phyloP scores from a whole-genome alignment of 1,140 invertebrate genomes.

The Bicyclus anynana region DNA sequence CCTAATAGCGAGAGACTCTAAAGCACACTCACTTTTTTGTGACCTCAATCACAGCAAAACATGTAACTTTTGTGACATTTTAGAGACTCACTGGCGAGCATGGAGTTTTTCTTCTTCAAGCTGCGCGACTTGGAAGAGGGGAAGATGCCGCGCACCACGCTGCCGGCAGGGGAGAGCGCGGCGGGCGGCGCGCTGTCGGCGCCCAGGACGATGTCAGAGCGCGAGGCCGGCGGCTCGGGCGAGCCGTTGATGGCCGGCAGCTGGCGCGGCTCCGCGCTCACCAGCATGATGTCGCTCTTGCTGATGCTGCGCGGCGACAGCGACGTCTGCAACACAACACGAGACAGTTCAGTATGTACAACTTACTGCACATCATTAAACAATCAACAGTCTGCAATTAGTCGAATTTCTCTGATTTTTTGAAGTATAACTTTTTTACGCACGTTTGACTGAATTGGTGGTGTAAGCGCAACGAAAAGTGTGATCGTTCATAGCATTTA shows the following conservation, averaged over 20 bases:
- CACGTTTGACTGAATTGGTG: too few species aligned
- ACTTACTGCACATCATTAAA: too few species aligned
- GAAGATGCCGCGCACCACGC: conserved; percentile 57
- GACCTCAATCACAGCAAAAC: too few species aligned
- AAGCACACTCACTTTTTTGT: too few species aligned
- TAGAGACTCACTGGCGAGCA: conserved; percentile 84
- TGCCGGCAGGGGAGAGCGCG: conserved; percentile 33
- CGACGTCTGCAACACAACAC: conserved; percentile 36
- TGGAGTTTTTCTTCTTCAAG: conserved; percentile 83
- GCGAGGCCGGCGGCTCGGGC: conserved; percentile 16
- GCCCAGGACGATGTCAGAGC: conserved; percentile 3
- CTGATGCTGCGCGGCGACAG: conserved; percentile 53
- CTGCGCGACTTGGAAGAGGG: conserved; percentile 64
- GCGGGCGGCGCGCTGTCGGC: conserved; percentile 5
- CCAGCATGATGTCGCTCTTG: conserved; percentile 66
- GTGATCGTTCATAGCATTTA: too few species aligned
- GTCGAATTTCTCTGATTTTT: too few species aligned
- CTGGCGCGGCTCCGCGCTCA: conserved; percentile 45
- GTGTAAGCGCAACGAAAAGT: too few species aligned
- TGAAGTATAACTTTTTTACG: too few species aligned
- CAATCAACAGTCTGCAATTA: too few species aligned
- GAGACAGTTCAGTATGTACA: too few species aligned
- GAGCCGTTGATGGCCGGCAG: conserved; percentile 53
- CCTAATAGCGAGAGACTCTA: too few species aligned
- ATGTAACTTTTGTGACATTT: too few species aligned